Evolutionary conservation across 1,140 invertebrate genomes (phyloP).

Genomic region (Ceratina australensis): DNA sequence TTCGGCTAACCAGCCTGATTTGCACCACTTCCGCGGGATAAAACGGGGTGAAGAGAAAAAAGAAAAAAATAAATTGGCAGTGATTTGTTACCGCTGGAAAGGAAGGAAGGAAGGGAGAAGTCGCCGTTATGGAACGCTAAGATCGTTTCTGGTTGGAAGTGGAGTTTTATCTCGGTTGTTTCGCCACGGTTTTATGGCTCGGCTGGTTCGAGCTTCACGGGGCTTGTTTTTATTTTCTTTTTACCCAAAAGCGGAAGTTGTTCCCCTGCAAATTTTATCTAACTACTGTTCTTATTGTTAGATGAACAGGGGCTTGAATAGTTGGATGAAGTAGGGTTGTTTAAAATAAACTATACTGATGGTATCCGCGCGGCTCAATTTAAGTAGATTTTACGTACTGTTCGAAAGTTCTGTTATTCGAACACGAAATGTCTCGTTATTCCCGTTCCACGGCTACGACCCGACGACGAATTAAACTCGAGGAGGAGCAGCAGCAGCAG

Average conservation of each 20-base stretch:
- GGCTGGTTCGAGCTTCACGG: background rate
- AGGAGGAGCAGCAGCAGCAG: slow-evolving; percentile 39
- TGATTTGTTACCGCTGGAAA: too few species aligned
- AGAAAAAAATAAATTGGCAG: background rate
- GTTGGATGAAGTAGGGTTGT: background rate
- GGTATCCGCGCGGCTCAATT: too few species aligned
- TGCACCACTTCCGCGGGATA: background rate
- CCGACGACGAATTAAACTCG: slow-evolving; percentile 34
- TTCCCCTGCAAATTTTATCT: background rate
- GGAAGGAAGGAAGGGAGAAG: background rate
- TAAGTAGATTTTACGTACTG: background rate
- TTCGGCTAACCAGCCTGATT: background rate
- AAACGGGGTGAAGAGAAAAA: background rate
- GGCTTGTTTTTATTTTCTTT: background rate
- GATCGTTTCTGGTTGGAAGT: background rate
- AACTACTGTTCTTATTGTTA: background rate
- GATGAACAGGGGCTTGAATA: background rate
- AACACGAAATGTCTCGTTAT: background rate
- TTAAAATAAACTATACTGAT: background rate
- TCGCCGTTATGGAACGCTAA: background rate
- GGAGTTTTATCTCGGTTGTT: slow-evolving; percentile 27
- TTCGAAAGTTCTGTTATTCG: background rate
- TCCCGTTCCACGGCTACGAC: slow-evolving; percentile 21
- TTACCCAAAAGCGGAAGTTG: background rate
- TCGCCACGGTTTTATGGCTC: slow-evolving; percentile 17